phyloP scores from a whole-genome alignment of 2,888 invertebrate genomes.

The Myopa tessellatipennis region DNA sequence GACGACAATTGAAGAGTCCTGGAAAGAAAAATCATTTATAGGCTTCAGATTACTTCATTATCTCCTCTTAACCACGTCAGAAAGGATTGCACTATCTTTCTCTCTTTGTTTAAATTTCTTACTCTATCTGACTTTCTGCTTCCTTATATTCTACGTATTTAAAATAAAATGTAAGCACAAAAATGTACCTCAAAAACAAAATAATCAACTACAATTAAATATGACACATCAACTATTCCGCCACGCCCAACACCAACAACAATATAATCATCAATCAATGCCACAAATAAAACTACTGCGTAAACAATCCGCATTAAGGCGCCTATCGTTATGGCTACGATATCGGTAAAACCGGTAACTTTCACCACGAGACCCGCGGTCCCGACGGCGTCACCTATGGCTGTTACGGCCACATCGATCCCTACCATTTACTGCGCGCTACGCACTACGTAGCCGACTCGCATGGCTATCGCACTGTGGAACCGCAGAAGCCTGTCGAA shows the following conservation, averaged over 20 bases:
- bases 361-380: conserved; percentile 82
- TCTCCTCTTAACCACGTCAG: too few relatives aligned
- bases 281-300: conserved; percentile 19
- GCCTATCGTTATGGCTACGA: conserved; percentile 84
- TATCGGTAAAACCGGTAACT: conserved; percentile 80
- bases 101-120: too few relatives aligned
- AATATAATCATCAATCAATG: conserved; percentile 6
- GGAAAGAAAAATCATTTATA: too few relatives aligned
- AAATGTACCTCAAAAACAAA: neutral
- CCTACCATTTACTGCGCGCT: conserved; percentile 74
- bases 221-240: neutral
- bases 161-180: neutral
- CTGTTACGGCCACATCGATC: conserved; percentile 82
- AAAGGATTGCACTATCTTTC: too few relatives aligned
- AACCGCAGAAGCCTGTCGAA: conserved; percentile 77
- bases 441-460: conserved; percentile 83
- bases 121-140: neutral
- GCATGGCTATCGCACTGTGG: conserved; percentile 81
- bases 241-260: neutral
- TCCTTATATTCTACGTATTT: neutral
- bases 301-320: conserved; percentile 67
- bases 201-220: conserved; percentile 21
- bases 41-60: too few relatives aligned
- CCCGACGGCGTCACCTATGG: conserved; percentile 84
- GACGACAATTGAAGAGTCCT: too few relatives aligned